Base-by-base conservation (phyloP, 2,113 vertebrate species). In the Cygnus buccinator region DNA sequence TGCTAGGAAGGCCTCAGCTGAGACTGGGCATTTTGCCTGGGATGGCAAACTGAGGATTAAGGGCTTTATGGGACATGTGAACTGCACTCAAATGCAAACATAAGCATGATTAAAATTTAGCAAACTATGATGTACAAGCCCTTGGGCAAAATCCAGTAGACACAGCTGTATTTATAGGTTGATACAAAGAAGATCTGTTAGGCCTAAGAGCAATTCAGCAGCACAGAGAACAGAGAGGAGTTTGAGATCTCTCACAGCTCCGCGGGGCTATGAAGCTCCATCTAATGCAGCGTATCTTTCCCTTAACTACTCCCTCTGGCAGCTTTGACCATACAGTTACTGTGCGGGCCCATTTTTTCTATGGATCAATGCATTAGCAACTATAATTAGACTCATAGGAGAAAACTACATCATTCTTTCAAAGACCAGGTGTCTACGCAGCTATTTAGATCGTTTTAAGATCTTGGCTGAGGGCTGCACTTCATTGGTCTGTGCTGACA, bases 61-160 rank as follows among this genome's bases (percentile, higher is more conserved):
- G 82, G 82, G 95, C 94, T 98, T 97, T 97, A 85, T 55, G 63
- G 94, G 94, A 97, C 96, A 97, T 85, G 73, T 95, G 95, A 98
- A 97, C 97, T 97, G 86, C 87, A 82, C 95, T 96, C 96, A 98
- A 98, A 98, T 66, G 70, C 96, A 97, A 98, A 97, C 96, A 97
- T 95, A 95, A 97, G 92, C 94, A 93, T 58, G 94, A 98, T 97
- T 97, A 97, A 97, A 98, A 97, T 94, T 97, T 96, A 97, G 96
- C 96, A 96, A 97, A 96, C 90, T 83, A 83, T 84, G 93, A 98
- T 95, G 86, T 84, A 80, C 23, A 6, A 89, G 80, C 95, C 95
- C 92, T 92, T 94, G 96, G 93, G 96, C 92, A 91, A 91, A 90
- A 95, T 87, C 88, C 71, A 95, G 80, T 90, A 94, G 92, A 95